Conservation (phyloP, 1,140 invertebrate species). For the Agrypnia vestita region DNA sequence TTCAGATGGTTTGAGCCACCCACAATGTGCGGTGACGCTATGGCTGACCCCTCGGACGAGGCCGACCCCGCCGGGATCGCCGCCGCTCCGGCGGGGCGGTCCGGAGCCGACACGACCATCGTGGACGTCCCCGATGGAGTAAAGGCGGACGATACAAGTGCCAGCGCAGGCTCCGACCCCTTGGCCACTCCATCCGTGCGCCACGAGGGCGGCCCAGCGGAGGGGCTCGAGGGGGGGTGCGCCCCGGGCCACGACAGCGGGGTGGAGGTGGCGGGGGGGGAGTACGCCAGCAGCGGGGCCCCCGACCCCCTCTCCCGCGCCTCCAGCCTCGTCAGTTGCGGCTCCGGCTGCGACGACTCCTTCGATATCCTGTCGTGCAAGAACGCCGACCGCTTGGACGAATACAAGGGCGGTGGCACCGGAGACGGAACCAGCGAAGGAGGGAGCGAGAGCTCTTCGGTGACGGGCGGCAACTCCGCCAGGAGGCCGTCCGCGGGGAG, state of each 20-base stretch:
- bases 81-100: background rate
- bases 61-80: background rate
- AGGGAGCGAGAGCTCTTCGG: slow-evolving; percentile 83
- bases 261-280: slow-evolving; percentile 80
- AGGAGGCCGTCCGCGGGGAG: slow-evolving; percentile 62
- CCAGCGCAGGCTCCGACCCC: background rate
- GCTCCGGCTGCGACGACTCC: slow-evolving; percentile 78
- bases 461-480: slow-evolving; percentile 66
- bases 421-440: slow-evolving; percentile 78
- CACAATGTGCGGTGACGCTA: slow-evolving; percentile 17
- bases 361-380: slow-evolving; percentile 72
- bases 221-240: background rate
- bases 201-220: background rate
- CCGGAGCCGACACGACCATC: background rate
- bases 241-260: slow-evolving; percentile 82
- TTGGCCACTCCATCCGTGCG: background rate
- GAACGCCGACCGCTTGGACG: slow-evolving; percentile 69
- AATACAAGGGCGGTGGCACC: slow-evolving; percentile 64
- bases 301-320: slow-evolving; percentile 78
- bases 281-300: slow-evolving; percentile 78
- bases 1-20: slow-evolving; percentile 27
- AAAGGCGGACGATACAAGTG: slow-evolving; percentile 1
- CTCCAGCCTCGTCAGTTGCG: slow-evolving; percentile 84
- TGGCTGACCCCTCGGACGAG: slow-evolving; percentile 29
- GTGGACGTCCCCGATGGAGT: background rate